Evolutionary conservation across 2,797 vertebrate species (phyloP).

Genomic region (Petrocephalus schoutedeni): DNA sequence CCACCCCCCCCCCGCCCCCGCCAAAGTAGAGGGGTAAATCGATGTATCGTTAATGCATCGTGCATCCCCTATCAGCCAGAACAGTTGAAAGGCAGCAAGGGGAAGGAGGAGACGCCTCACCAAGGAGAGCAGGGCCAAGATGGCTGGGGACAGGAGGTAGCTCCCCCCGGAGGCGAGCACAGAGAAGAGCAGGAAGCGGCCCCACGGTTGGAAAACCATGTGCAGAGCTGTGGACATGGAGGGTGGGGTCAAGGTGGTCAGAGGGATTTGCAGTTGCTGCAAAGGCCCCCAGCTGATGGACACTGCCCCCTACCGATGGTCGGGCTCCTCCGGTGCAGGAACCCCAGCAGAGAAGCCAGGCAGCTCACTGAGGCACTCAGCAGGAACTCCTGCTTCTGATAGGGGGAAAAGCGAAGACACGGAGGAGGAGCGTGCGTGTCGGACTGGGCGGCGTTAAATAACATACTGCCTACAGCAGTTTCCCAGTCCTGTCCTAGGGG

Average conservation of each 20-base stretch:
- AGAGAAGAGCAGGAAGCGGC: slow-evolving; percentile 72
- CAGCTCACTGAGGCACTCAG: slow-evolving; percentile 74
- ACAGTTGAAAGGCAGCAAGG: not conserved
- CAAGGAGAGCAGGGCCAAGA: slow-evolving; percentile 73
- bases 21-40: not conserved
- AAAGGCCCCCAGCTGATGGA: not conserved
- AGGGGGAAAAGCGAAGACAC: not conserved
- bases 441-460: not conserved
- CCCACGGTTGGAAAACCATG: slow-evolving; percentile 78
- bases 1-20: not conserved
- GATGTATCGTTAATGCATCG: not conserved
- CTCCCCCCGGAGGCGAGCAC: slow-evolving; percentile 66
- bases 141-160: slow-evolving; percentile 70
- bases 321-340: slow-evolving; percentile 68
- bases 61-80: not conserved
- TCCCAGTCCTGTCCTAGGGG: not conserved
- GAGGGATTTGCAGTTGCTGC: not conserved
- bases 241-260: not conserved
- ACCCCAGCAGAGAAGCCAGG: slow-evolving; percentile 74
- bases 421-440: not conserved
- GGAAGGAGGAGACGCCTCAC: slow-evolving; percentile 59
- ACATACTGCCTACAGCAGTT: not conserved
- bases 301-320: slow-evolving; percentile 62
- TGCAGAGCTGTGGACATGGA: slow-evolving; percentile 59
- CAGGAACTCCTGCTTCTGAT: slow-evolving; percentile 77